Percentiles rank a stretch among this genome's conserved stretches.
These are phyloP conservation scores for Dipus sagitta DNA, from an alignment of 2,797 vertebrate species.

Conservation along the genomic window DNA sequence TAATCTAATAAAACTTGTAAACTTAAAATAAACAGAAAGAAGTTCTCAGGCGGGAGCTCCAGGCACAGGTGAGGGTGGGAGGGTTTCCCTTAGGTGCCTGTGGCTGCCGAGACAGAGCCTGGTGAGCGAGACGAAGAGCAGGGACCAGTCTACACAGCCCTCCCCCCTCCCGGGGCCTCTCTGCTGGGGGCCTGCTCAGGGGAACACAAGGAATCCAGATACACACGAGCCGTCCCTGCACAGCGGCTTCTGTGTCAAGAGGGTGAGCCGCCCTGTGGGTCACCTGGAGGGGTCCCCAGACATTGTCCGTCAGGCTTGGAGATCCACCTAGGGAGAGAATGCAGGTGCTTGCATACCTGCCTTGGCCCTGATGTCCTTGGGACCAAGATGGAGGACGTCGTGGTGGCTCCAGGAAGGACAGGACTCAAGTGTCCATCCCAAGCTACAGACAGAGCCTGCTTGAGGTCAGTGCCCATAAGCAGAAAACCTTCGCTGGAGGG, in stretches of 20 bases:
- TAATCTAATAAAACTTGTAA: too few species aligned
- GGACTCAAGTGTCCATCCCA: background rate
- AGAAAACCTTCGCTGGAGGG: background rate
- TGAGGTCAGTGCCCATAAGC: background rate
- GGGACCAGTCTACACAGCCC: background rate
- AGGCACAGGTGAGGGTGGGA: background rate
- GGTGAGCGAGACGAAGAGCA: background rate
- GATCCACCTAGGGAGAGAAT: background rate
- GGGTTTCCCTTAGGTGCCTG: constrained; percentile 51
- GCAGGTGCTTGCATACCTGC: background rate
- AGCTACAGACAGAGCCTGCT: background rate
- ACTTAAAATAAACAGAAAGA: too few species aligned
- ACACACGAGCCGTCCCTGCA: background rate
- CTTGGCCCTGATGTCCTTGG: background rate
- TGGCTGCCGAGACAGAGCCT: background rate
- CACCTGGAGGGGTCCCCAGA: background rate
- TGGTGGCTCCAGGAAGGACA: background rate
- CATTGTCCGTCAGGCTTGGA: background rate
- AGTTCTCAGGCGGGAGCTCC: too few species aligned
- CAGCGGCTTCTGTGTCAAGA: background rate
- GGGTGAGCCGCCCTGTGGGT: background rate
- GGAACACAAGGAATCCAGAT: background rate
- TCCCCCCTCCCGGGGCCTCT: background rate
- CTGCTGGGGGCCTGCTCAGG: background rate
- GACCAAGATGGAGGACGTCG: background rate